phyloP scores from a whole-genome alignment of 2,113 vertebrate species.

The Neolamprologus modestus region DNA sequence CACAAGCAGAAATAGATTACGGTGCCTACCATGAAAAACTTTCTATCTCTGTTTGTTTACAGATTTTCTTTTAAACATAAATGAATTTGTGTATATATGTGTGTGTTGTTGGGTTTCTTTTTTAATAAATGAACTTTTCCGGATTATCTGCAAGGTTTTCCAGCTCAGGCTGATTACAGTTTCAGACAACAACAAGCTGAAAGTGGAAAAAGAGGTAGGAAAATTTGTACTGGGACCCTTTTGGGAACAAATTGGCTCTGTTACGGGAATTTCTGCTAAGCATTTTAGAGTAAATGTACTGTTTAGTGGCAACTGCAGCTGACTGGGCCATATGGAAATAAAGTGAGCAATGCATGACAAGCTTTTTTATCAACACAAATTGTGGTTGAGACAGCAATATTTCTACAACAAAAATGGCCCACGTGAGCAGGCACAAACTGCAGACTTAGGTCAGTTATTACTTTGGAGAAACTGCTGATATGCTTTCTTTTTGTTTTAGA shows the following conservation, averaged over 20 bases:
- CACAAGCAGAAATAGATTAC: neutral
- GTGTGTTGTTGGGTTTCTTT: neutral
- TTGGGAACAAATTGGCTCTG: constrained; percentile 31
- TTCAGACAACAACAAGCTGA: constrained; percentile 9
- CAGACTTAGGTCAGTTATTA: neutral
- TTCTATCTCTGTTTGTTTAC: neutral
- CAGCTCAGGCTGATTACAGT: neutral
- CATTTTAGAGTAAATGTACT: constrained; percentile 39
- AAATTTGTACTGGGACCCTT: constrained; percentile 8
- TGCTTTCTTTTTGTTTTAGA: neutral
- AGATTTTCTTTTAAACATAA: neutral
- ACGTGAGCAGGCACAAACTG: neutral
- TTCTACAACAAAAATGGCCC: neutral
- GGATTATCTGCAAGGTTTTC: constrained; percentile 4
- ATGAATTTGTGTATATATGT: neutral
- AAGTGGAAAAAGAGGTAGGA: constrained; percentile 35
- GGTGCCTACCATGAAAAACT: neutral
- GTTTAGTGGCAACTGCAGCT: constrained; percentile 38
- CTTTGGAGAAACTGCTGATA: constrained; percentile 15
- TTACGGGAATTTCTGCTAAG: constrained; percentile 26
- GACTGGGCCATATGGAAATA: constrained; percentile 29
- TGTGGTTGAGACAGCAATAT: constrained; percentile 12
- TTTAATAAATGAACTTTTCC: neutral
- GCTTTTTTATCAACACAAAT: constrained; percentile 33
- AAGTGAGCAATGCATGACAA: constrained; percentile 36